These are phyloP conservation scores for Propithecus coquereli DNA, from an alignment of 2,113 vertebrate genomes.

Conservation along the genomic window DNA sequence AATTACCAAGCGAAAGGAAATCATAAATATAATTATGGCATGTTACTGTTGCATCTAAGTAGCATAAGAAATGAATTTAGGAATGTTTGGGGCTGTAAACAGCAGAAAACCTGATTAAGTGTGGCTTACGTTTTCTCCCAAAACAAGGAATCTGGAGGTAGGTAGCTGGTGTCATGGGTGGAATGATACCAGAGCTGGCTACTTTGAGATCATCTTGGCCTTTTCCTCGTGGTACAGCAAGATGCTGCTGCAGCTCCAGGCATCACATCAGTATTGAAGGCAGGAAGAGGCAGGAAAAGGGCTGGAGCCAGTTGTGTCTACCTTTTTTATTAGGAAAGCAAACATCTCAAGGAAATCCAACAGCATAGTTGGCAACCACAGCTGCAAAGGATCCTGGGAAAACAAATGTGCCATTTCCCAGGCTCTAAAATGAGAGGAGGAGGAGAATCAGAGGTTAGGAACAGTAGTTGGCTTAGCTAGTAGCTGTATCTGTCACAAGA, in stretches of 20 bases:
- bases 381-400: background rate
- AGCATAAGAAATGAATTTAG: background rate
- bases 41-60: background rate
- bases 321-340: conserved; percentile 49
- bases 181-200: background rate
- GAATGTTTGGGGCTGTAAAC: background rate
- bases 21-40: background rate
- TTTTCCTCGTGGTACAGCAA: background rate
- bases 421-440: conserved; percentile 29
- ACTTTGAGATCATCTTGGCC: background rate
- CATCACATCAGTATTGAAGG: background rate
- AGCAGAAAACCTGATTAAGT: background rate
- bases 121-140: background rate
- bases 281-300: conserved; percentile 12
- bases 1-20: conserved; percentile 6
- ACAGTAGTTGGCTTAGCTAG: background rate
- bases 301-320: background rate
- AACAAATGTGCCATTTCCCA: background rate
- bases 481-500: background rate
- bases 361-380: conserved; percentile 8
- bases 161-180: background rate
- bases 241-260: background rate
- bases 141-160: background rate
- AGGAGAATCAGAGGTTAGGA: background rate
- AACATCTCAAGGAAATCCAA: conserved; percentile 59